phyloP scores from a whole-genome alignment of 64 coral and sea anemone species.

The Actinia equina region DNA sequence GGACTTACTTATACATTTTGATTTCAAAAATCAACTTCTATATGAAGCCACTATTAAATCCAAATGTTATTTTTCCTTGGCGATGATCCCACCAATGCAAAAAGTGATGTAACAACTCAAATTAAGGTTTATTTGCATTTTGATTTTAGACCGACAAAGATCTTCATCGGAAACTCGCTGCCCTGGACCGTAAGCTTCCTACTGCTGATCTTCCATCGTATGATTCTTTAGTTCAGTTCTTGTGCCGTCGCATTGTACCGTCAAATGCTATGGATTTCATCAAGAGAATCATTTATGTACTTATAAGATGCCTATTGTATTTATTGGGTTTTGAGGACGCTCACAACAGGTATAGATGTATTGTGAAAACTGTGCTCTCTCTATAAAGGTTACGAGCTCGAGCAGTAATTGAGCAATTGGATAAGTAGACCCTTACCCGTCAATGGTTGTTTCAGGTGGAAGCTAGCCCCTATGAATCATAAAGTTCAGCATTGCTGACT shows the following conservation, averaged over 20 bases:
- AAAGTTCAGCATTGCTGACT: no score
- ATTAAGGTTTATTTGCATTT: background rate
- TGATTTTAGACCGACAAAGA: background rate
- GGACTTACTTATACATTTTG: no score
- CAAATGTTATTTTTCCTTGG: no score
- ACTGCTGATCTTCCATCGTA: background rate
- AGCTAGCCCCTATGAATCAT: no score
- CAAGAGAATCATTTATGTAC: background rate
- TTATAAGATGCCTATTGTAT: background rate
- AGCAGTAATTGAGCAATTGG: no score
- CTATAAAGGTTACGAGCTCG: no score
- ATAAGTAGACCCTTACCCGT: no score
- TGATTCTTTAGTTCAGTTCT: background rate
- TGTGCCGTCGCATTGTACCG: constrained; percentile 1
- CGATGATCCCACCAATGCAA: no score
- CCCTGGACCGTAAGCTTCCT: background rate
- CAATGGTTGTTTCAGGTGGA: no score
- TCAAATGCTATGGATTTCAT: background rate
- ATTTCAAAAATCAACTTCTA: no score
- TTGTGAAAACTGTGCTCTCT: no score
- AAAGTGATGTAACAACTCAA: background rate
- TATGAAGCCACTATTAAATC: no score
- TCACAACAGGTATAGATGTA: constrained; percentile 1
- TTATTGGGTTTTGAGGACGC: constrained; percentile 2
- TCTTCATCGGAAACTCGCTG: constrained; percentile 2